phyloP scores from a whole-genome alignment of 2,888 invertebrate species.

The Chymomyza fuscimana region DNA sequence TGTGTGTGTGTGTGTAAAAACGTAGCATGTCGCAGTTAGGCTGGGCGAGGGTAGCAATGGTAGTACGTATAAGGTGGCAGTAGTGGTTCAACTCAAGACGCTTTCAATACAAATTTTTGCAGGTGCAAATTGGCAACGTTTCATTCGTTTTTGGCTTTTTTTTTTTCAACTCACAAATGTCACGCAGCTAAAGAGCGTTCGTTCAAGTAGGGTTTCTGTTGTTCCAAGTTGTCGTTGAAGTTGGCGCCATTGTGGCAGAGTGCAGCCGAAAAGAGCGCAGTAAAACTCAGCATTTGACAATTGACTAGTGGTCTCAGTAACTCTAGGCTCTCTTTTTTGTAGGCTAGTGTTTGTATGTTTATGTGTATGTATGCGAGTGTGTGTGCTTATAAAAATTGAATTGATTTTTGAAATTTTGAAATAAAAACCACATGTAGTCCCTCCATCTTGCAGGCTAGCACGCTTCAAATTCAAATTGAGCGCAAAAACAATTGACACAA shows the following conservation, averaged over 20 bases:
- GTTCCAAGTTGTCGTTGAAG: slow-evolving; percentile 23
- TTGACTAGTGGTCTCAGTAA: not conserved
- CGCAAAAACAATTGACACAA: slow-evolving; percentile 1
- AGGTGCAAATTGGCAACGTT: slow-evolving; percentile 46
- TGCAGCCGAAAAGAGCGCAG: not conserved
- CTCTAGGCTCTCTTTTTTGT: not conserved
- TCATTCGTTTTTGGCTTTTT: slow-evolving; percentile 21
- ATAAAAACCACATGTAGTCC: slow-evolving; percentile 66
- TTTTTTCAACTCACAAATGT: slow-evolving; percentile 43
- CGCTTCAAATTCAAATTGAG: not conserved
- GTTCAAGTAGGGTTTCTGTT: not conserved
- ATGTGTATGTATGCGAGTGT: slow-evolving; percentile 34
- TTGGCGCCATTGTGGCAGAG: slow-evolving; percentile 23
- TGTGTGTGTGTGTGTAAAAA: slow-evolving; percentile 3
- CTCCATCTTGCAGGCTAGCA: slow-evolving; percentile 32
- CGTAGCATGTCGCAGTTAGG: slow-evolving; percentile 53
- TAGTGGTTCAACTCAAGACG: slow-evolving; percentile 2
- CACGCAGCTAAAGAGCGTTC: not conserved
- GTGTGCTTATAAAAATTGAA: slow-evolving; percentile 18
- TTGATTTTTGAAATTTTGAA: slow-evolving; percentile 12
- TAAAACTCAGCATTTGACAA: not conserved
- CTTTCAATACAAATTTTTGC: slow-evolving; percentile 15
- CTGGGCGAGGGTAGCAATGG: slow-evolving; percentile 43
- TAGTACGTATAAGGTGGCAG: not conserved
- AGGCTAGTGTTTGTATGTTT: slow-evolving; percentile 29